phyloP scores from a whole-genome alignment of 2,888 invertebrate genomes.

The Stegana nigrithorax region DNA sequence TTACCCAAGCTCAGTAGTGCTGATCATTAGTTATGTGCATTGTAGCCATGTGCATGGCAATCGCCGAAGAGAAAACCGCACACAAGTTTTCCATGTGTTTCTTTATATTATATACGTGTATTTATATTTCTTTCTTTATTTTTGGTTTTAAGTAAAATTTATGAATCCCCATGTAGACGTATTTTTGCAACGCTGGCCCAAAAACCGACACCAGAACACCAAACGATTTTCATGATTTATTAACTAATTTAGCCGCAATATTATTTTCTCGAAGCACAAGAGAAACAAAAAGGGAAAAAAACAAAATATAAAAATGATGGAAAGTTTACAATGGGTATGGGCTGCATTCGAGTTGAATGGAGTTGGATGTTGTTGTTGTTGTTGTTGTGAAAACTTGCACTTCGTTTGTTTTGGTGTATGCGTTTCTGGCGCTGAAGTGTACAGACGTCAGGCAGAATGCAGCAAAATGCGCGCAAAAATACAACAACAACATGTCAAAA shows the following conservation, averaged over 20 bases:
- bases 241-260: conserved; percentile 47
- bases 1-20: too few relatives aligned
- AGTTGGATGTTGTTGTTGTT: not conserved
- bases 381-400: too few relatives aligned
- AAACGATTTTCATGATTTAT: conserved; percentile 45
- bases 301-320: conserved; percentile 6
- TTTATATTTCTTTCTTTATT: too few relatives aligned
- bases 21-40: too few relatives aligned
- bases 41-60: too few relatives aligned
- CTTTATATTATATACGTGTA: too few relatives aligned
- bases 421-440: too few relatives aligned
- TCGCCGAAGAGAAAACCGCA: too few relatives aligned
- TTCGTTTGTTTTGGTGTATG: too few relatives aligned
- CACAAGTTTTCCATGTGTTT: too few relatives aligned
- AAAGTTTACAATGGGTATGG: not conserved
- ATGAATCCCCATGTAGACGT: conserved; percentile 5
- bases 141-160: conserved; percentile 6
- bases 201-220: not conserved
- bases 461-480: not conserved
- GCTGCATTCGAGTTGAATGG: not conserved
- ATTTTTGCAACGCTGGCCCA: not conserved
- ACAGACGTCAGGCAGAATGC: not conserved
- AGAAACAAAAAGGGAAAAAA: conserved; percentile 15
- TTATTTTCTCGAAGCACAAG: conserved; percentile 38
- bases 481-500: not conserved